Evolutionary conservation across 2,113 vertebrate genomes (phyloP), one percentile per base, ranked within the genome.

Genomic region (Salvelinus sp.): DNA sequence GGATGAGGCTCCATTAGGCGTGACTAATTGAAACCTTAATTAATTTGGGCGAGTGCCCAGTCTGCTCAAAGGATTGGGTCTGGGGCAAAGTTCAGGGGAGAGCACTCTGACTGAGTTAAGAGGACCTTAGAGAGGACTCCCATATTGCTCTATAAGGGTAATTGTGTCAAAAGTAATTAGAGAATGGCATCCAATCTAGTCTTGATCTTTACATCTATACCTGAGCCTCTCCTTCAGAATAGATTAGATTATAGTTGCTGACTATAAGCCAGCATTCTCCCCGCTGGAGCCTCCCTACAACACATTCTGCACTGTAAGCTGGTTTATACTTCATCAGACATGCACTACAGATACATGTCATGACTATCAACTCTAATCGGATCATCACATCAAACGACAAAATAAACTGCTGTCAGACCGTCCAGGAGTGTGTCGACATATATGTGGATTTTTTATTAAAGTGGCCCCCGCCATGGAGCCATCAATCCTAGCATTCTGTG

Each of bases 1-100:
- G 86, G 79, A 83, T 74, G 33, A 28, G 23, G 72, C 68, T 73
- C 66, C 14, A 63, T 76, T 79, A 73, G 65, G 33, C 69, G 69
- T 22, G 69, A 28, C 74, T 79, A 71, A 50, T 54, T 76, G 76
- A 82, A 68, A 70, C 48, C 70, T 71, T 68, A 80, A 85, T 83
- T 85, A 75, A 82, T 68, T 79, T 82, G 72, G 70, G 27, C 64
- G 25, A 63, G 48, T 70, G 74, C 81, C 67, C 74, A 38, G 66
- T 70, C 80, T 62, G 74, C 70, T 73, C 67, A 67, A 50, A 76
- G 14, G 47, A 75, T 68, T 76, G 78, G 57, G 30, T 60, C 6
- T 13, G 65, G 66, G 57, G 60, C 68, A 73, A 44, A 44, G 69
- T 48, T 64, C 64, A 70, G 44, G 18, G 58, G 58, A 57, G 54